Evolutionary conservation across 2,113 vertebrate species (phyloP).

Genomic region (Siniperca knerii): DNA sequence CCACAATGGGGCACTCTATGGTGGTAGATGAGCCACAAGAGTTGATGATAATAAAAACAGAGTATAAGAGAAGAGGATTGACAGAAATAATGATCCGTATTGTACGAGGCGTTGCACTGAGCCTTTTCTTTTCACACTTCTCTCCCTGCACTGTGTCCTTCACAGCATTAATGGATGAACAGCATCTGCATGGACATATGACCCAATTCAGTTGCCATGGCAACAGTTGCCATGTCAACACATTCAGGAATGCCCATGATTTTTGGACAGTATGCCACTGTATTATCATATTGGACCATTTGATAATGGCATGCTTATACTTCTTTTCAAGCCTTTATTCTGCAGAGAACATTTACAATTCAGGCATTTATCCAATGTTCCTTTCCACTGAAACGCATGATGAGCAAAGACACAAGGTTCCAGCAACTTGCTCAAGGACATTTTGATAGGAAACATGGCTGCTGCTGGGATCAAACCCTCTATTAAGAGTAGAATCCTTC

Average conservation of each 20-base stretch:
- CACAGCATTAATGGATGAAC: slow-evolving; percentile 38
- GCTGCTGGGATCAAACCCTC: slow-evolving; percentile 56
- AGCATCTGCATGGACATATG: slow-evolving; percentile 76
- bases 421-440: slow-evolving; percentile 53
- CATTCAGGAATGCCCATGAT: slow-evolving; percentile 50
- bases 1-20: slow-evolving; percentile 60
- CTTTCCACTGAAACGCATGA: slow-evolving; percentile 29
- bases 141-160: slow-evolving; percentile 48
- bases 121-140: slow-evolving; percentile 28
- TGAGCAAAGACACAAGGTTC: slow-evolving; percentile 19
- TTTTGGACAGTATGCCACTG: slow-evolving; percentile 39
- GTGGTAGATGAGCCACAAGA: background rate
- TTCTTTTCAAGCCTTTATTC: slow-evolving; percentile 26
- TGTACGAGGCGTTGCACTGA: slow-evolving; percentile 5
- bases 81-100: slow-evolving; percentile 12
- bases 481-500: slow-evolving; percentile 56
- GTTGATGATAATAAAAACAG: background rate
- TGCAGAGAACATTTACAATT: slow-evolving; percentile 23
- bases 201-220: slow-evolving; percentile 75
- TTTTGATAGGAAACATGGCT: slow-evolving; percentile 60
- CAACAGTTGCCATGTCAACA: slow-evolving; percentile 77
- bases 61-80: background rate
- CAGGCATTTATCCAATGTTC: slow-evolving; percentile 14
- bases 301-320: background rate
- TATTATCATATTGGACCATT: slow-evolving; percentile 35